phyloP scores from a whole-genome alignment of 64 coral and sea anemone species.

The Stylophora pistillata region DNA sequence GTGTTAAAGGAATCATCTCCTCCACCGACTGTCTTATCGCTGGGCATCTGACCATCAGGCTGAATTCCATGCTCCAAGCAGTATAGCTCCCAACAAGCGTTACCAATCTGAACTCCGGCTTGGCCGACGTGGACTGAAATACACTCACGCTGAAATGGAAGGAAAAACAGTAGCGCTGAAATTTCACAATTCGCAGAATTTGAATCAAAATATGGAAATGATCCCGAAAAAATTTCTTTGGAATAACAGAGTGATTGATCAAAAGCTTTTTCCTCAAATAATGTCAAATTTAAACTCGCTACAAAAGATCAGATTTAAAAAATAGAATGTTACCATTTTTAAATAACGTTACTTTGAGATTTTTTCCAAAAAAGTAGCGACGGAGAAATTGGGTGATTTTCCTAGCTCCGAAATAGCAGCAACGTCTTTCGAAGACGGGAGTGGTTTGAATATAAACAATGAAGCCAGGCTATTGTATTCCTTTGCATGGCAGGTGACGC shows the following conservation, averaged over 20 bases:
- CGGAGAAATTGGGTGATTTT: neutral
- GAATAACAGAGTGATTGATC: neutral
- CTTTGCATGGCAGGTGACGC: neutral
- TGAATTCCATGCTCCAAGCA: conserved; percentile 51
- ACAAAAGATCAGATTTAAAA: neutral
- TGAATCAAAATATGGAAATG: neutral
- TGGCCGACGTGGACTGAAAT: conserved; percentile 48
- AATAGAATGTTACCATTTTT: neutral
- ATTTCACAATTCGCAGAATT: neutral
- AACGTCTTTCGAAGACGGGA: conserved; percentile 26
- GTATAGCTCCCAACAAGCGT: conserved; percentile 49
- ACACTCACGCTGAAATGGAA: conserved; percentile 38
- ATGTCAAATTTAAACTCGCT: neutral
- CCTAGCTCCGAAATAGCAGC: conserved; percentile 20
- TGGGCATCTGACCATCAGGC: conserved; percentile 43
- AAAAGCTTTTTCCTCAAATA: neutral
- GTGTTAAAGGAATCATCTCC: conserved; percentile 48
- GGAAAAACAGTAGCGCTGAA: neutral
- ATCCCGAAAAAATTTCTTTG: neutral
- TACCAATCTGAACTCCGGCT: conserved; percentile 43
- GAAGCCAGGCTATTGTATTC: neutral
- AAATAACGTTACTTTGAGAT: neutral
- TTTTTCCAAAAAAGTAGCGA: neutral
- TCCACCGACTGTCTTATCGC: conserved; percentile 40
- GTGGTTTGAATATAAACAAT: neutral